Conservation (phyloP, 2,888 invertebrate species). For the Tachina fera region DNA sequence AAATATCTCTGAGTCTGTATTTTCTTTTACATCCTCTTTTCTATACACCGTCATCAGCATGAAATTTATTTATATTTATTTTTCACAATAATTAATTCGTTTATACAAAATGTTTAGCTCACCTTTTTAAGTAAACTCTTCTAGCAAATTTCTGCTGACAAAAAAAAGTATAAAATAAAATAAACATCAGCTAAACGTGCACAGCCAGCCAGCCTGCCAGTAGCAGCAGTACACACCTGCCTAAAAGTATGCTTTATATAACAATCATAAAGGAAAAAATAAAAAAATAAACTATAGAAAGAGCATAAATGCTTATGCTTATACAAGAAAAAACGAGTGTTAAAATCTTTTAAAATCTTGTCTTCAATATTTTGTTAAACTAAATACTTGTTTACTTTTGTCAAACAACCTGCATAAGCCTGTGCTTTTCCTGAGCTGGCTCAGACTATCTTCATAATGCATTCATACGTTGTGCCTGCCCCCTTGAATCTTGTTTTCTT, state of each 20-base stretch:
- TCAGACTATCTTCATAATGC: constrained; percentile 1
- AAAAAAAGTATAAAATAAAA: not conserved
- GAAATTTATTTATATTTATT: constrained; percentile 1
- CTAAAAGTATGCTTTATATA: constrained; percentile 51
- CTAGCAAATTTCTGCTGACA: not conserved
- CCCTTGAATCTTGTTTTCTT: constrained; percentile 37
- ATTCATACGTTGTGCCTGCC: constrained; percentile 24
- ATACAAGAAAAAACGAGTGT: constrained; percentile 48
- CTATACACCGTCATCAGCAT: not conserved
- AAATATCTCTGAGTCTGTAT: no score
- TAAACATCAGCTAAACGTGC: constrained; percentile 16
- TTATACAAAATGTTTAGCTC: not conserved
- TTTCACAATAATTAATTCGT: constrained; percentile 24
- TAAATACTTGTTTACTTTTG: constrained; percentile 58
- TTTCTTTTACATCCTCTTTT: no score
- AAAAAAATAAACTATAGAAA: constrained; percentile 11
- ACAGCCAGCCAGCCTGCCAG: not conserved
- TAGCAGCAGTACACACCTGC: not conserved
- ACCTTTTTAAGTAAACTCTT: constrained; percentile 29
- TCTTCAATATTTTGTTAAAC: constrained; percentile 55
- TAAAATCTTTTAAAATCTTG: constrained; percentile 62
- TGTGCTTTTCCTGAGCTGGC: constrained; percentile 1
- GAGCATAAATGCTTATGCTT: constrained; percentile 35
- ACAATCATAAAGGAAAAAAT: not conserved
- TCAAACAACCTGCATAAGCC: constrained; percentile 65